Evolutionary conservation across 2,113 vertebrate species (phyloP), one percentile per base, ranked within the genome.

Genomic region (Scytalopus superciliaris): DNA sequence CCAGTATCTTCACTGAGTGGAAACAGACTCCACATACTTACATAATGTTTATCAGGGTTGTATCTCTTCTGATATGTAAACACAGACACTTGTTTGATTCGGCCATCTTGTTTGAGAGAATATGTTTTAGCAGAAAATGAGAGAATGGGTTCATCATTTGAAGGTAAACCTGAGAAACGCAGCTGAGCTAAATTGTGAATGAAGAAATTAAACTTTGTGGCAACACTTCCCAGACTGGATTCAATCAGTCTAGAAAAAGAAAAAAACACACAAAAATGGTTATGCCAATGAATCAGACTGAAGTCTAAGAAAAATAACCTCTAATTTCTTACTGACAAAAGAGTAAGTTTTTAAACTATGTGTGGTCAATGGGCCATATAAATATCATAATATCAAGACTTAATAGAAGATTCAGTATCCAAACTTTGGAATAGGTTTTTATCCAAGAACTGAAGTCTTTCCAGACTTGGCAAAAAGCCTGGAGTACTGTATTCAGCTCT

Each of bases 191-290:
- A 98, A 94, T 99, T 99, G 97, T 99, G 99, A 97, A 99, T 99
- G 97, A 99, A 99, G 97, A 99, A 99, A 94, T 99, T 99, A 95
- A 99, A 99, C 97, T 99, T 99, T 39, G 99, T 99, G 94, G 99
- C 99, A 77, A 99, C 98, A 47, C 99, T 99, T 90, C 99, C 99
- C 96, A 99, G 98, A 94, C 99, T 99, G 94, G 99, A 99, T 95
- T 99, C 99, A 22, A 99, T 99, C 74, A 99, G 94, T 92, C 99
- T 99, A 95, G 8, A 66, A 86, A 76, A 90, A 84, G 12, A 83
- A 94, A 69, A 81, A 74, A 56, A 23, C 0, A 5, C 57, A 57
- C 28, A 66, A 15, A 75, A 91, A 16, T 7, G n/a, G 7, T 47
- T 74, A 25, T 77, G 47, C 55, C 42, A 47, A 3, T 45, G 6